Conservation (phyloP, 2,888 invertebrate species). For the Eumacrocentrus americanus region DNA sequence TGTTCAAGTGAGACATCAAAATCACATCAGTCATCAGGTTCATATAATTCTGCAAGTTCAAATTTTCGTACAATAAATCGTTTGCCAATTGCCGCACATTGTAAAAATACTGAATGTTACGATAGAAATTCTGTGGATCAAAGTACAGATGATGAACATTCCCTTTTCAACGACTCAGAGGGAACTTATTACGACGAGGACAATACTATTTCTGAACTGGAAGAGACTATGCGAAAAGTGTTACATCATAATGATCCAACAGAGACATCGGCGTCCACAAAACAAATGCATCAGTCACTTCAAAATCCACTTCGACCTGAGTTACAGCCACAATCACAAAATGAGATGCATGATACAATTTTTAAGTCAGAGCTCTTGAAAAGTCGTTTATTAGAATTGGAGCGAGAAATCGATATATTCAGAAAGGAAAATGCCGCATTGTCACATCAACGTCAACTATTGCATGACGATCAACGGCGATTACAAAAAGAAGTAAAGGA, state of each 20-base stretch:
- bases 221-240: constrained; percentile 16
- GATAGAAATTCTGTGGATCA: constrained; percentile 35
- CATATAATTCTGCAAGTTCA: neutral
- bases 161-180: constrained; percentile 26
- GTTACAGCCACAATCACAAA: constrained; percentile 63
- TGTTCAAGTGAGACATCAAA: neutral
- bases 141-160: constrained; percentile 38
- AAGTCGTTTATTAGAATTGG: constrained; percentile 70
- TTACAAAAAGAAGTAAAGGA: constrained; percentile 65
- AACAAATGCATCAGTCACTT: too few species aligned
- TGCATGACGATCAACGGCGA: constrained; percentile 64
- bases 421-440: constrained; percentile 64
- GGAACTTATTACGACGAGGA: constrained; percentile 36
- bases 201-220: constrained; percentile 29
- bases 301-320: too few species aligned
- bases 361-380: constrained; percentile 69
- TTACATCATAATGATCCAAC: constrained; percentile 23
- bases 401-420: constrained; percentile 68
- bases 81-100: neutral
- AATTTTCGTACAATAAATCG: constrained; percentile 1
- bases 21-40: neutral
- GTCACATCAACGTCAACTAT: constrained; percentile 55
- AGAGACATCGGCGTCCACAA: constrained; percentile 34
- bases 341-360: constrained; percentile 60
- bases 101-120: neutral